Base-by-base conservation (phyloP, 2,888 invertebrate species). In the Oligia strigilis region DNA sequence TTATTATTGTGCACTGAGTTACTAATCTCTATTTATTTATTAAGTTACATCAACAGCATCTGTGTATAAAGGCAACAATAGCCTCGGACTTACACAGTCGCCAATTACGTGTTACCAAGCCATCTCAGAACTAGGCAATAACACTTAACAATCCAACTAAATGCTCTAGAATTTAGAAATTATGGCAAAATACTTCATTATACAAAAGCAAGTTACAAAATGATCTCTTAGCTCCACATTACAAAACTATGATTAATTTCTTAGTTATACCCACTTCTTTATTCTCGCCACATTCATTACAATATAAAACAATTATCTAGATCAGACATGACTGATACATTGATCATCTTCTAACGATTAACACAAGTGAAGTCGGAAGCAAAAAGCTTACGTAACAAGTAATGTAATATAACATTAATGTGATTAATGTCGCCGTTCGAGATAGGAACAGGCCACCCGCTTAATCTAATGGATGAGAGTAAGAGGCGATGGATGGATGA, bases 251-350 rank as follows among this genome's bases (percentile, higher is more conserved):
- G n/a, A 80, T 69, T 46, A 43, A 80, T 78, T 43, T 64, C 29
- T 36, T 1, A 49, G 8, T 52, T 36, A 67, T 60, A 36, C 36
- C 40, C 29, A 58, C 2, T 77, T 67, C 17, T 64, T 0, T n/a
- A 49, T 14, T 11, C 70, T 82, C 23, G 5, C 17, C 8, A 4
- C 73, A 72, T 79, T 70, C 2, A 75, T 67, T 52, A 66, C n/a
- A 46, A 36, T 19, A 49, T 23, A 8, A 60, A 72, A 82, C 58
- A 60, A 72, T 78, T 23, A 79, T 23, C 36, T 46, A 58, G 29
- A 75, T 75, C 14, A n/a, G 23, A n/a, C 36, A 72, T 87, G 87
- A 87, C 87, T 83, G 58, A 83, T 83, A 78, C n/a, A 75, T 72
- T 40, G 58, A 62, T 78, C 78, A 70, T 83, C 69, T 71, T 52